These are phyloP conservation scores for Colistium nudipinnis DNA, from an alignment of 2,113 vertebrate species.

Conservation along the genomic window DNA sequence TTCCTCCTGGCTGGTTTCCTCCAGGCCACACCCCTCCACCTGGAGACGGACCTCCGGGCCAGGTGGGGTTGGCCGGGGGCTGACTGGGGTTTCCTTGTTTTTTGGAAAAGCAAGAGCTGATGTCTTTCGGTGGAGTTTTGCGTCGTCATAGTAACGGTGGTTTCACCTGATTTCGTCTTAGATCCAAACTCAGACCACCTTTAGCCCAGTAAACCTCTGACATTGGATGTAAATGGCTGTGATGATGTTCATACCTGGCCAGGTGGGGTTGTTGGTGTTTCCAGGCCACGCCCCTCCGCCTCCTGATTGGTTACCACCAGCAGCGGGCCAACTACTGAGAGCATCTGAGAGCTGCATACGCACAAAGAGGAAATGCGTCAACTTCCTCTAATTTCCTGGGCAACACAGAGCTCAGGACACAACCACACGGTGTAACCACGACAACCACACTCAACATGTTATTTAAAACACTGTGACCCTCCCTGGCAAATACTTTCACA, in stretches of 20 bases:
- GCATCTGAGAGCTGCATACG: slow-evolving; percentile 50
- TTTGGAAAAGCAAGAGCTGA: too few species aligned
- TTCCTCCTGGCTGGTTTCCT: slow-evolving; percentile 17
- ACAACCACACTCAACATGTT: neutral
- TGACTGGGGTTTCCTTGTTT: slow-evolving; percentile 3
- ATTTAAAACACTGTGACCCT: too few species aligned
- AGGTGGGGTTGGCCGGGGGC: neutral
- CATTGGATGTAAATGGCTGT: too few species aligned
- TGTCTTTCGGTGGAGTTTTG: too few species aligned
- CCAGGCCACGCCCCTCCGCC: slow-evolving; percentile 4
- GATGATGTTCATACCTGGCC: slow-evolving; percentile 39
- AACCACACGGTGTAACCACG: too few species aligned
- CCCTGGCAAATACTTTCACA: too few species aligned
- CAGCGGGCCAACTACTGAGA: slow-evolving; percentile 12
- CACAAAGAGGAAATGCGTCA: neutral
- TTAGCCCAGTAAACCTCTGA: too few species aligned
- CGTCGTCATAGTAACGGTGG: too few species aligned
- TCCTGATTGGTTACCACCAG: slow-evolving; percentile 10
- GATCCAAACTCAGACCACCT: too few species aligned
- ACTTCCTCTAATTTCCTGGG: neutral
- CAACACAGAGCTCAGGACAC: too few species aligned
- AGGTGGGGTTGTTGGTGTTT: slow-evolving; percentile 15
- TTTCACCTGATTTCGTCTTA: too few species aligned
- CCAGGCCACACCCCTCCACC: slow-evolving; percentile 6
- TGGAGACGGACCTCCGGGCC: slow-evolving; percentile 13